These are phyloP conservation scores for Halocynthia roretzi DNA, from an alignment of 23 tunicate species.

Conservation along the genomic window DNA sequence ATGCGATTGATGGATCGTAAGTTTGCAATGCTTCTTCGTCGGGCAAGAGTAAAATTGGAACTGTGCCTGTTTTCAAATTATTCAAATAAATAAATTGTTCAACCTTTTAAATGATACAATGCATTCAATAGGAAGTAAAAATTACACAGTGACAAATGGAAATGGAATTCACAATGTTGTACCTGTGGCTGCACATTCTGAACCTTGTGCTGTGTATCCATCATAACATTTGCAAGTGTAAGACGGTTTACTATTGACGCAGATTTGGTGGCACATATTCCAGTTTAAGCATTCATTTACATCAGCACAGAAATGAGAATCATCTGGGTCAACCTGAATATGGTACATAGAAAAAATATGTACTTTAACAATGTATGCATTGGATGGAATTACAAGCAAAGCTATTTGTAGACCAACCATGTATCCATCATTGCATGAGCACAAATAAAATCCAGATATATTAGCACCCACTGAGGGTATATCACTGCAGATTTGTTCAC, in stretches of 20 bases:
- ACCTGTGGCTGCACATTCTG: conserved; percentile 55
- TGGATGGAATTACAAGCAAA: no score
- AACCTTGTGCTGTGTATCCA: conserved; percentile 35
- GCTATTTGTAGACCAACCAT: conserved; percentile 9
- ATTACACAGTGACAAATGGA: neutral
- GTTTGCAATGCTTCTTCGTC: conserved; percentile 45
- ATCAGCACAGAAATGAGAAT: conserved; percentile 53
- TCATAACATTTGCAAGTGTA: conserved; percentile 48
- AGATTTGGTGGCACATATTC: conserved; percentile 58
- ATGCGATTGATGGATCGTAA: conserved; percentile 43
- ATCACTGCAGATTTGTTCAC: conserved; percentile 59
- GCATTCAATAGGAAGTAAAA: neutral
- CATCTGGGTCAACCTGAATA: conserved; percentile 43
- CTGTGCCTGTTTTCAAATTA: neutral
- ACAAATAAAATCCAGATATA: conserved; percentile 54
- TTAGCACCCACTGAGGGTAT: conserved; percentile 23
- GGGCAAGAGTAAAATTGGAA: conserved; percentile 11
- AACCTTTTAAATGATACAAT: neutral
- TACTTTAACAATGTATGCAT: neutral
- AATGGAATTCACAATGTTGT: neutral
- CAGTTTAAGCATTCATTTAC: conserved; percentile 64
- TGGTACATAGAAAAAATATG: neutral
- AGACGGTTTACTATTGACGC: conserved; percentile 52
- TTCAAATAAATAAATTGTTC: neutral
- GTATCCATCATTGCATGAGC: conserved; percentile 79